Evolutionary conservation across 2,797 vertebrate species (phyloP).

Genomic region (Corythornis leucogaster): DNA sequence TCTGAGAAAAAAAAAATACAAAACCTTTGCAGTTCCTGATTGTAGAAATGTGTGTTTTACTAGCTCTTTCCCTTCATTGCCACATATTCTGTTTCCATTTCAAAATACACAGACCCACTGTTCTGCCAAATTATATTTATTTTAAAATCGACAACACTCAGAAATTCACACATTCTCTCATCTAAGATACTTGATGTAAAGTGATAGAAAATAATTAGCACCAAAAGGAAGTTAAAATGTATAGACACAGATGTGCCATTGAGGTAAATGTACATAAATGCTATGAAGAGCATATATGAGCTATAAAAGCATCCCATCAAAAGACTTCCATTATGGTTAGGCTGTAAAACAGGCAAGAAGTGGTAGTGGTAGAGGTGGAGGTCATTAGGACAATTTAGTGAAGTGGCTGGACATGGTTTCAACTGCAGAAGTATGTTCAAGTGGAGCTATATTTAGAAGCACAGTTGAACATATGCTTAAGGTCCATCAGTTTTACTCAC

Average conservation of each 20-base stretch:
- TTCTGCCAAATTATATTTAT: not conserved
- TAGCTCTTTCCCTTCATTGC: not conserved
- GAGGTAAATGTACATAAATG: not conserved
- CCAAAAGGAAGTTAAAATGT: not conserved
- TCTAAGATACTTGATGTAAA: not conserved
- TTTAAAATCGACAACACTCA: not conserved
- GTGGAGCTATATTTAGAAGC: not conserved
- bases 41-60: not conserved
- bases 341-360: not conserved
- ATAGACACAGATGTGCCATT: accelerated
- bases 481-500: not conserved
- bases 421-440: not conserved
- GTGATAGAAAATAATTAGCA: not conserved
- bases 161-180: not conserved
- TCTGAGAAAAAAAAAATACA: not conserved
- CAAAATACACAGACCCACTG: not conserved
- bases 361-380: not conserved
- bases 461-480: not conserved
- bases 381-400: not conserved
- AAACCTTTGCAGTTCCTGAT: not conserved
- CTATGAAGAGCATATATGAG: no score
- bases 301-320: not conserved
- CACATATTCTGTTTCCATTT: not conserved
- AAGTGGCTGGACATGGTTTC: not conserved
- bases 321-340: not conserved